A percentile compares a stretch with the other conserved stretches of the same genome.
These are phyloP conservation scores for Salminus brasiliensis DNA, from an alignment of 2,113 vertebrate species.

Conservation along the genomic window DNA sequence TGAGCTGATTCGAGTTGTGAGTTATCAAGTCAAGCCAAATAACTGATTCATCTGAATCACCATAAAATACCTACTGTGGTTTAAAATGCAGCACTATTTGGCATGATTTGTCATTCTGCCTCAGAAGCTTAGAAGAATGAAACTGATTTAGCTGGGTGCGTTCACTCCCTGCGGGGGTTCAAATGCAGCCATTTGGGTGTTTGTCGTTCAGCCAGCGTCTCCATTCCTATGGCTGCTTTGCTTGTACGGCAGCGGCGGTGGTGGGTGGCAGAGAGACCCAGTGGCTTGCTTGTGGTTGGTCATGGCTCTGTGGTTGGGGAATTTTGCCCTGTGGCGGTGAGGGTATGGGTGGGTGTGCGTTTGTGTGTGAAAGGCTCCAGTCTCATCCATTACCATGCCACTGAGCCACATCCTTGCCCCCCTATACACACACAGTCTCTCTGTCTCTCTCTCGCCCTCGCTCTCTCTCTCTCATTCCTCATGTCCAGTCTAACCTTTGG, in stretches of 20 bases:
- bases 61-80: not conserved
- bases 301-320: conserved; percentile 32
- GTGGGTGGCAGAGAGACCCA: conserved; percentile 22
- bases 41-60: not conserved
- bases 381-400: conserved; percentile 51
- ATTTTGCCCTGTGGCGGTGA: conserved; percentile 46
- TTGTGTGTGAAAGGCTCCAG: conserved; percentile 24
- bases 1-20: too few species aligned
- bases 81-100: not conserved
- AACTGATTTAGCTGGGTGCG: not conserved
- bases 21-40: too few species aligned
- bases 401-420: conserved; percentile 41
- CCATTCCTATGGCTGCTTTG: conserved; percentile 1
- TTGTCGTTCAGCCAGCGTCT: not conserved
- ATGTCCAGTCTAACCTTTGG: conserved; percentile 41
- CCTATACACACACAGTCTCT: conserved; percentile 27
- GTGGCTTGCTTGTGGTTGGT: conserved; percentile 27
- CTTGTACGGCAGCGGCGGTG: not conserved
- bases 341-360: conserved; percentile 28
- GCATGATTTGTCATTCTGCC: not conserved
- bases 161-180: not conserved
- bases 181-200: conserved; percentile 1
- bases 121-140: not conserved
- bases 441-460: conserved; percentile 24
- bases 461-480: conserved; percentile 33